Evolutionary conservation across 2,113 vertebrate species (phyloP).

Genomic region (Cnemophilus loriae): DNA sequence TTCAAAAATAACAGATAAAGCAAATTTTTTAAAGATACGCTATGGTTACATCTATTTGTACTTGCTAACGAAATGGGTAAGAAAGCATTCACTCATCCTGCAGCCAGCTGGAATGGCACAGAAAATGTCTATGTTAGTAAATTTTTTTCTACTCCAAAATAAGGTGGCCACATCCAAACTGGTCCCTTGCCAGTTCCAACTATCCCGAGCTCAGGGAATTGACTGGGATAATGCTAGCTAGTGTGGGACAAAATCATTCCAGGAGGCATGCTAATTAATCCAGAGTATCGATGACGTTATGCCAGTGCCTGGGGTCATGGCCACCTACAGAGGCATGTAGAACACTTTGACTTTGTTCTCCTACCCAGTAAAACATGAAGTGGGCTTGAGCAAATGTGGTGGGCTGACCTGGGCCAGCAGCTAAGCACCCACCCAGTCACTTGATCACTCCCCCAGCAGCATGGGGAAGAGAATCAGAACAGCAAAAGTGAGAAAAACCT

Average conservation of each 20-base stretch:
- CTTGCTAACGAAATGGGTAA: neutral
- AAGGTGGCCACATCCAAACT: neutral
- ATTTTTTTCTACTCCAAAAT: neutral
- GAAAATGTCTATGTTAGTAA: neutral
- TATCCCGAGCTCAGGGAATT: rapidly evolving
- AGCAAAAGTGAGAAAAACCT: neutral
- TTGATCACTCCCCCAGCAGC: neutral
- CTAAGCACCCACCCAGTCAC: neutral
- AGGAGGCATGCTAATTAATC: neutral
- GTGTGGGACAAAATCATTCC: neutral
- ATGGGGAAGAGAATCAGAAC: neutral
- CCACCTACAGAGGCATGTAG: neutral
- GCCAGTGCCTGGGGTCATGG: neutral
- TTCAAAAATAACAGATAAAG: neutral
- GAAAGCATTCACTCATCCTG: neutral
- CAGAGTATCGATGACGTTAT: neutral
- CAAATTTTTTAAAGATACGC: neutral
- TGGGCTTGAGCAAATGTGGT: neutral
- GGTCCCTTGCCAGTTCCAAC: neutral
- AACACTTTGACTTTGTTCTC: neutral
- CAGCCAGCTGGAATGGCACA: neutral
- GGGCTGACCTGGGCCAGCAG: neutral
- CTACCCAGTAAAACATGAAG: neutral
- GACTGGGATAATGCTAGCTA: neutral
- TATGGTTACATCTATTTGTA: neutral